A percentile compares a stretch with the other conserved stretches of the same genome.
Conservation (phyloP, 2,888 invertebrate genomes). For the Ypsolopha sequella region DNA sequence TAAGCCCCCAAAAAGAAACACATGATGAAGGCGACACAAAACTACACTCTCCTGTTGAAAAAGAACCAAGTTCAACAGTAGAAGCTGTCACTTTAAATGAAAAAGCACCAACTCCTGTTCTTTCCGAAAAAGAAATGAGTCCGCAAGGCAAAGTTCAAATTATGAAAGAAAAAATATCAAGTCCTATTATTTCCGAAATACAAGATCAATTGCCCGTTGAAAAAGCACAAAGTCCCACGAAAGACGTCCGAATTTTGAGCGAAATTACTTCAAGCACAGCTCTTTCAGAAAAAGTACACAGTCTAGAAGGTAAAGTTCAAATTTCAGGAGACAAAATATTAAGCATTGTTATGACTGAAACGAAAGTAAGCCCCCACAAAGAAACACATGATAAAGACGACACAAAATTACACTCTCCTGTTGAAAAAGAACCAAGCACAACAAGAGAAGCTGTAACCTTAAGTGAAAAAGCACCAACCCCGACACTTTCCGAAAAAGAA, state of each 20-base stretch:
- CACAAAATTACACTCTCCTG: too few species aligned
- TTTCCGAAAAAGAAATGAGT: constrained; percentile 2
- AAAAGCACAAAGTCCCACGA: constrained; percentile 9
- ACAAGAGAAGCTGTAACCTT: background rate
- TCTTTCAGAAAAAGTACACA: background rate
- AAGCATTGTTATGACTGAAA: background rate
- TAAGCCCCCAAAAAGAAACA: too few species aligned
- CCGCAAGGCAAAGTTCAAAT: background rate
- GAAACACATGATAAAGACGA: background rate
- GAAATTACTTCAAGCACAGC: background rate
- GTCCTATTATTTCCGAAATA: constrained; percentile 3
- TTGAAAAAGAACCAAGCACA: background rate
- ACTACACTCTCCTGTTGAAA: too few species aligned
- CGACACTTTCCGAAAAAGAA: background rate
- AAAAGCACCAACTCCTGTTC: background rate
- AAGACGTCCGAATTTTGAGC: constrained; percentile 1
- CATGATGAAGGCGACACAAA: too few species aligned
- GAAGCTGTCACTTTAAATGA: too few species aligned
- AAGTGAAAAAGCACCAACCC: constrained; percentile 6
- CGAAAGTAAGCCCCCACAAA: background rate
- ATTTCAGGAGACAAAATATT: background rate
- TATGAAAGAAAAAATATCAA: constrained; percentile 2
- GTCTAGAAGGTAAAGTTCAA: background rate
- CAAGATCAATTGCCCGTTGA: constrained; percentile 4
- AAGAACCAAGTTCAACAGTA: too few species aligned